Evolutionary conservation across 2,888 invertebrate species (phyloP), one percentile per base, ranked within the genome.

Genomic region (Tachina grossa): DNA sequence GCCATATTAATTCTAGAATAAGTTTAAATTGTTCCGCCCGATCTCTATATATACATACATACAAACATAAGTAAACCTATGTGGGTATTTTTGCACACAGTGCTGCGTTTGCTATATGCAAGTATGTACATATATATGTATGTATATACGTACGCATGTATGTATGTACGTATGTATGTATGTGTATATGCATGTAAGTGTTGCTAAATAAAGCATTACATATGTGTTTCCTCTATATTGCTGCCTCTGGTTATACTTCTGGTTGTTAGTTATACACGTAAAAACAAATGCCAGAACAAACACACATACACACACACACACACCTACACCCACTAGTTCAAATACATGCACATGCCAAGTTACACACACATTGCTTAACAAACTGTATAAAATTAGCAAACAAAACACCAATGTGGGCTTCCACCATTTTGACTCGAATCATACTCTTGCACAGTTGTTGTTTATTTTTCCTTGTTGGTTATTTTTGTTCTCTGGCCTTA

Each of bases 371-470:
- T 9, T 31, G 57, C 9, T 16, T 41, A 49, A 68, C 39, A 10
- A 74, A 74, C 45, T 49, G 49, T 59, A 61, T 49, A 61, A 49
- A 49, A 61, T 41, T 19, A 61, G 49, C 61, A 74, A 61, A 74
- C 41, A 41, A 59, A 49, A 74, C 8, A 51, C 39, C 16, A 72
- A 19, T 31, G 55, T 59, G 45, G 59, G 45, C 9, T 59, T n/a
- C 9, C 43, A 39, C 45, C 57, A 31, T 16, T 51, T 49, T 39
- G 39, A 16, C 45, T 45, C n/a, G 10, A 39, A 13, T 39, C 16
- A 13, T 22, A 6, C 22, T 59, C 16, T 47, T 47, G 72, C 47
- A 47, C 47, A 47, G 16, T 59, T 16, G 41, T 39, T 59, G 14
- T 57, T 59, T 59, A 9, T 39, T 5, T 59, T 59, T 39, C 1